Base-by-base conservation (phyloP, 2,888 invertebrate genomes). In the Galerucella pusilla region DNA sequence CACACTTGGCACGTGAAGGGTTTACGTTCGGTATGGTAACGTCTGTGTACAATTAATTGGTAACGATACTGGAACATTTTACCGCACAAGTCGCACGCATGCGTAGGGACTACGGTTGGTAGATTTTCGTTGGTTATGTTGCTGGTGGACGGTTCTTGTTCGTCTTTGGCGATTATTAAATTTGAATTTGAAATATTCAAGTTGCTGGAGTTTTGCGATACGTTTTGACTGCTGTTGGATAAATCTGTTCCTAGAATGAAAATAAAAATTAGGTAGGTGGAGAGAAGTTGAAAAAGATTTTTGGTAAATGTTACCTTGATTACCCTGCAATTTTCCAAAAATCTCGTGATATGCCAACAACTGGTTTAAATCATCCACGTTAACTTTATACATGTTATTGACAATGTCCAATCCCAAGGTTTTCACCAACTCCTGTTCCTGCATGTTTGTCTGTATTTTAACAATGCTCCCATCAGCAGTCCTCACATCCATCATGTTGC, bases 11-110 rank as follows among this genome's bases (percentile, higher is more conserved):
- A 91, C 76, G 94, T 94, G 85, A 94, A 95, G 61, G 95, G 95
- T 86, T 96, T 96, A 80, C 93, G 91, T 88, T 96, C 95, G 60
- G 93, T 94, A 84, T 96, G 96, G 87, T 96, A 96, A 82, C 96
- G 92, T 84, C 94, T 80, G 67, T 96, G 96, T 60, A 96, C 95
- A 83, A 96, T 96, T 75, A 96, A 90, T 86, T 96, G 96, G 88
- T 96, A 96, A 74, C 95, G 92, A 87, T 94, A 96, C 84, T 94
- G 94, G 88, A 96, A 96, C 88, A 94, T 93, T 88, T 96, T 95
- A 69, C 94, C 94, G 83, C 96, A 96, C 76, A 96, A 91, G 87
- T 96, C 95, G 86, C 96, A 96, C 20, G 93, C 91, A 86, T 96
- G 95, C 78, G 77, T 89, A 25, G 92, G 93, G 45, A 90, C 88